phyloP scores from a whole-genome alignment of 2,113 vertebrate species.

The Girardinichthys multiradiatus region DNA sequence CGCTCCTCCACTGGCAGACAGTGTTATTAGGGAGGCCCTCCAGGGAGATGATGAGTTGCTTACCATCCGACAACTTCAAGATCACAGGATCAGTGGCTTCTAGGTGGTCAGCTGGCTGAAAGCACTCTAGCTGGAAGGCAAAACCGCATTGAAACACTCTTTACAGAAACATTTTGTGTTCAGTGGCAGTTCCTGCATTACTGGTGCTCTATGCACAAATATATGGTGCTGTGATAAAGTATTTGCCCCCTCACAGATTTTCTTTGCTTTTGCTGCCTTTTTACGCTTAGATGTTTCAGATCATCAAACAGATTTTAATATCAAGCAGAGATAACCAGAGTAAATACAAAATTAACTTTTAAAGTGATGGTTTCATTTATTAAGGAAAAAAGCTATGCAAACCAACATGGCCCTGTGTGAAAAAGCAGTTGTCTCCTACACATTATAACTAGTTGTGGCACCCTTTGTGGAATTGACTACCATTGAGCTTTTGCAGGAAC shows the following conservation, averaged over 20 bases:
- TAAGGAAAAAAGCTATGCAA: no score
- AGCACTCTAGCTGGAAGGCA: constrained; percentile 56
- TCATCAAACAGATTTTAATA: no score
- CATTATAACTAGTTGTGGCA: no score
- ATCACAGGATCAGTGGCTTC: constrained; percentile 25
- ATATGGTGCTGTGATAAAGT: not conserved
- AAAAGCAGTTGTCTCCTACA: no score
- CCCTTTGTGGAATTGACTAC: no score
- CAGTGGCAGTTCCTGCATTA: not conserved
- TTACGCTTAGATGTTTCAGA: not conserved
- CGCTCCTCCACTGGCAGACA: constrained; percentile 45
- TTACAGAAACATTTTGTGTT: not conserved
- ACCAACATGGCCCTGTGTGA: no score
- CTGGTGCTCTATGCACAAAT: not conserved
- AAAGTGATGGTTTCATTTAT: no score
- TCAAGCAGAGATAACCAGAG: no score
- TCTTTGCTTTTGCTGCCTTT: no score
- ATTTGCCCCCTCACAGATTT: not conserved
- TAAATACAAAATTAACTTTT: no score
- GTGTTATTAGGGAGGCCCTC: constrained; percentile 9
- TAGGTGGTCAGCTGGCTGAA: constrained; percentile 9
- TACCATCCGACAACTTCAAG: constrained; percentile 32
- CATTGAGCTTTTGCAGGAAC: no score
- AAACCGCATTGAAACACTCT: not conserved
- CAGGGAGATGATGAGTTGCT: constrained; percentile 56